Percentiles rank a stretch among this genome's conserved stretches.
Evolutionary conservation across 2,113 vertebrate species (phyloP).

Genomic region (Bufo gargarizans): DNA sequence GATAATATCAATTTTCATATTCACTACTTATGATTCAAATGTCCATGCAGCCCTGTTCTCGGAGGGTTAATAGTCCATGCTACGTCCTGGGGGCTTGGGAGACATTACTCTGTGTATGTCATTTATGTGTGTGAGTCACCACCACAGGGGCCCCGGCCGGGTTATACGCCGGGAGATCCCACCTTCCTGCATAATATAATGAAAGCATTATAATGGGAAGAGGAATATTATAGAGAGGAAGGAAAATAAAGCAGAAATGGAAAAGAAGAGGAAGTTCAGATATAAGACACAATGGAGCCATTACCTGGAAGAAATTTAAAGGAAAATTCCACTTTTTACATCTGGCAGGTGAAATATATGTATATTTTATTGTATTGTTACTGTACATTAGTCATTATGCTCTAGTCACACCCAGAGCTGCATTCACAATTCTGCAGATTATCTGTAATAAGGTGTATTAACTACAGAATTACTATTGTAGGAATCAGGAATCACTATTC

Average conservation of each 20-base stretch:
- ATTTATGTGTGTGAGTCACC: constrained; percentile 13
- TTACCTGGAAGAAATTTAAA: not conserved
- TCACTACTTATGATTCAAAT: too few relatives aligned
- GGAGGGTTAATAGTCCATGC: not conserved
- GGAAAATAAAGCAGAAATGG: not conserved
- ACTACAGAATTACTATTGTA: too few relatives aligned
- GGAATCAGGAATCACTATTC: too few relatives aligned
- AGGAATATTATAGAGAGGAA: not conserved
- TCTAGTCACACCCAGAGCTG: not conserved
- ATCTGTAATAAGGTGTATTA: too few relatives aligned
- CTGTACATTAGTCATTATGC: not conserved
- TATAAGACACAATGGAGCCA: not conserved
- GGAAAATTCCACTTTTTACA: not conserved
- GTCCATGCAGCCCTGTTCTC: not conserved
- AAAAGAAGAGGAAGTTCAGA: too few relatives aligned
- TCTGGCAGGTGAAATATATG: too few relatives aligned
- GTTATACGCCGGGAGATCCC: not conserved
- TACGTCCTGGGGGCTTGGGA: not conserved
- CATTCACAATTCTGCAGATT: not conserved
- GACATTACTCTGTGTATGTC: not conserved
- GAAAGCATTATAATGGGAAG: not conserved
- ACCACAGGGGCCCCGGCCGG: not conserved
- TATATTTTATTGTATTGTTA: not conserved
- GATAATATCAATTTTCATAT: too few relatives aligned
- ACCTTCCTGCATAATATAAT: not conserved